Evolutionary conservation across 1,140 invertebrate species (phyloP).

Genomic region (Lasioglossum baleicum): DNA sequence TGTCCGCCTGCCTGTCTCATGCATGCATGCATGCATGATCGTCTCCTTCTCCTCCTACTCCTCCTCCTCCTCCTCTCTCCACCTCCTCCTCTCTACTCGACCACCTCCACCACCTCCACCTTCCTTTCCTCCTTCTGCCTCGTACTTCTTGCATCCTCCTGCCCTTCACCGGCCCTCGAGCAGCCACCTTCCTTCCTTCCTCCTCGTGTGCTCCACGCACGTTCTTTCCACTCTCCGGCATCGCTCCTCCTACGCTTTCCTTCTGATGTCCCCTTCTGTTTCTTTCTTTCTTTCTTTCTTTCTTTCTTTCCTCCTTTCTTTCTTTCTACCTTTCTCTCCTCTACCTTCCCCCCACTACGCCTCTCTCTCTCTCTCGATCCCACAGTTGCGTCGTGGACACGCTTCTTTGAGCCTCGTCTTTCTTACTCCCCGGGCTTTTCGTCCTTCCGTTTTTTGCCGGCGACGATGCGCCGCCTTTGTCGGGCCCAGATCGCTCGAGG

Average conservation of each 20-base stretch:
- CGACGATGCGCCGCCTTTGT: slow-evolving; percentile 6
- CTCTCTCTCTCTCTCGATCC: background rate
- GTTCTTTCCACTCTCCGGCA: slow-evolving; percentile 17
- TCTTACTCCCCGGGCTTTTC: background rate
- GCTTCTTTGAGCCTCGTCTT: too few relatives aligned
- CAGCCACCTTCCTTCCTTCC: background rate
- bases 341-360: too few relatives aligned
- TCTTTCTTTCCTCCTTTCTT: too few relatives aligned
- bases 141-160: slow-evolving; percentile 26
- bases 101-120: slow-evolving; percentile 22
- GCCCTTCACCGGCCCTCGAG: slow-evolving; percentile 17
- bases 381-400: background rate
- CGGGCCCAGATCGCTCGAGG: slow-evolving; percentile 1
- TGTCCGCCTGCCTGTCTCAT: slow-evolving; percentile 40
- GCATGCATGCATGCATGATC: slow-evolving; percentile 46
- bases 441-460: slow-evolving; percentile 7
- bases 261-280: background rate
- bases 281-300: background rate
- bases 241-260: slow-evolving; percentile 21
- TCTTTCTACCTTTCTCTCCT: slow-evolving; percentile 8
- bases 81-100: slow-evolving; percentile 18
- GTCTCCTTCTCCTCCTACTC: slow-evolving; percentile 29
- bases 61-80: background rate
- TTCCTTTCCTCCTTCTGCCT: slow-evolving; percentile 14
- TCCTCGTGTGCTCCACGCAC: background rate